These are phyloP conservation scores for Troides oblongomaculatus DNA, from an alignment of 2,888 invertebrate species.

Conservation along the genomic window DNA sequence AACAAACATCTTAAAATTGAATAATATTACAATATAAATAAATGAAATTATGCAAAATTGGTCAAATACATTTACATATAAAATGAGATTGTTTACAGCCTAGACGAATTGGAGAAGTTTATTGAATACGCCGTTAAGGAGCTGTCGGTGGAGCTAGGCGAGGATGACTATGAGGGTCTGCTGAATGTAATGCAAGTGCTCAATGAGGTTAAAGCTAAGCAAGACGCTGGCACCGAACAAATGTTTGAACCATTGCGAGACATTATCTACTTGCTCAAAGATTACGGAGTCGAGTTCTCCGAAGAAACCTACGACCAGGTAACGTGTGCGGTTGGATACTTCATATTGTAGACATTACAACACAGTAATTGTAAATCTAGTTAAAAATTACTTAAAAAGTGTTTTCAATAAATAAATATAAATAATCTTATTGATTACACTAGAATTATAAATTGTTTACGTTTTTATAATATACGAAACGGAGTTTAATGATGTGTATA, in stretches of 20 bases:
- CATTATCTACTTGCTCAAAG: constrained; percentile 90
- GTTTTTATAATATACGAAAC: too few species aligned
- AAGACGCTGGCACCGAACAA: constrained; percentile 84
- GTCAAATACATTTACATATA: too few species aligned
- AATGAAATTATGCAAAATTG: too few species aligned
- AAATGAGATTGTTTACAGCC: constrained; percentile 59
- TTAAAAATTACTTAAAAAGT: neutral
- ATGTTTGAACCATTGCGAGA: constrained; percentile 95
- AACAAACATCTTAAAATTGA: too few species aligned
- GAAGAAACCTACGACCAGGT: constrained; percentile 89
- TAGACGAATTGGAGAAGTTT: constrained; percentile 88
- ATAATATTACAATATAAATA: too few species aligned
- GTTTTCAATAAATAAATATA: too few species aligned
- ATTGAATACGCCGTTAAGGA: constrained; percentile 86
- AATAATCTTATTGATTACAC: too few species aligned
- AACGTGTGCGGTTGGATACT: constrained; percentile 14
- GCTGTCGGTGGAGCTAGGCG: constrained; percentile 85
- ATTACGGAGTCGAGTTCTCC: constrained; percentile 92
- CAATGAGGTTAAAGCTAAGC: constrained; percentile 87
- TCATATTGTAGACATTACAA: neutral
- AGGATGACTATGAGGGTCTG: constrained; percentile 93
- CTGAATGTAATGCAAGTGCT: constrained; percentile 91
- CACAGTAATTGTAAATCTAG: neutral
- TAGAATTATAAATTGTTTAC: too few species aligned
- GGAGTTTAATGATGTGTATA: neutral